These are phyloP conservation scores for Nymphalis polychloros DNA, from an alignment of 2,888 invertebrate genomes.

Conservation along the genomic window DNA sequence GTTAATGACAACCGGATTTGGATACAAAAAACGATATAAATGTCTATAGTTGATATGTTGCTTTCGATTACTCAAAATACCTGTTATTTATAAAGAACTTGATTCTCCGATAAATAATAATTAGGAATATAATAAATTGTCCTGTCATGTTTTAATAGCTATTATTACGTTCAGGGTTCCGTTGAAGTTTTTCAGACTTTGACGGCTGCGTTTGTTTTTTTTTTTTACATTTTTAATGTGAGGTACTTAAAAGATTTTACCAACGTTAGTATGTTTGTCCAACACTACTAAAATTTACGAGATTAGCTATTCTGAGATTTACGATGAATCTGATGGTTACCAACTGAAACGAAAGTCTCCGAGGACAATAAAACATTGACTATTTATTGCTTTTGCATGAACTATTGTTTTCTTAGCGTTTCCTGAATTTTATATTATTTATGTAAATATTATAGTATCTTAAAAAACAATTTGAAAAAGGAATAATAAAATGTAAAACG, in stretches of 20 bases:
- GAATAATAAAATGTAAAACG: slow-evolving; percentile 19
- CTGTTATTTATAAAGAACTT: slow-evolving; percentile 38
- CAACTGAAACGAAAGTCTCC: slow-evolving; percentile 59
- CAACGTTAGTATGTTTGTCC: slow-evolving; percentile 45
- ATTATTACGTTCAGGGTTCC: slow-evolving; percentile 29
- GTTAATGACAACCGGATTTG: slow-evolving; percentile 67
- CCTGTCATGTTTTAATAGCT: slow-evolving; percentile 40
- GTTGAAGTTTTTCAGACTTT: background rate
- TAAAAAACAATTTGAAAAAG: background rate
- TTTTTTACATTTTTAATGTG: slow-evolving; percentile 24
- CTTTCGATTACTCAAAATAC: slow-evolving; percentile 45
- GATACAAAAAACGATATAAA: slow-evolving; percentile 57
- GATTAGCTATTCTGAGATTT: slow-evolving; percentile 69
- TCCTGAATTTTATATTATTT: slow-evolving; percentile 51
- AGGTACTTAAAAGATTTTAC: slow-evolving; percentile 10
- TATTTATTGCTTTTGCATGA: slow-evolving; percentile 53
- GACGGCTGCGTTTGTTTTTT: background rate
- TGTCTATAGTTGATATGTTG: slow-evolving; percentile 66
- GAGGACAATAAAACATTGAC: slow-evolving; percentile 69
- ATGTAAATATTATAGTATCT: too few relatives aligned
- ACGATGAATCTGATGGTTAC: slow-evolving; percentile 65
- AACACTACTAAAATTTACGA: slow-evolving; percentile 53
- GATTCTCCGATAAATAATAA: slow-evolving; percentile 42
- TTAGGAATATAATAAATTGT: slow-evolving; percentile 41
- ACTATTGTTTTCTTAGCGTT: slow-evolving; percentile 69